Evolutionary conservation across 2,888 invertebrate genomes (phyloP), one percentile per base, ranked within the genome.

Genomic region (Tribolium freemani): DNA sequence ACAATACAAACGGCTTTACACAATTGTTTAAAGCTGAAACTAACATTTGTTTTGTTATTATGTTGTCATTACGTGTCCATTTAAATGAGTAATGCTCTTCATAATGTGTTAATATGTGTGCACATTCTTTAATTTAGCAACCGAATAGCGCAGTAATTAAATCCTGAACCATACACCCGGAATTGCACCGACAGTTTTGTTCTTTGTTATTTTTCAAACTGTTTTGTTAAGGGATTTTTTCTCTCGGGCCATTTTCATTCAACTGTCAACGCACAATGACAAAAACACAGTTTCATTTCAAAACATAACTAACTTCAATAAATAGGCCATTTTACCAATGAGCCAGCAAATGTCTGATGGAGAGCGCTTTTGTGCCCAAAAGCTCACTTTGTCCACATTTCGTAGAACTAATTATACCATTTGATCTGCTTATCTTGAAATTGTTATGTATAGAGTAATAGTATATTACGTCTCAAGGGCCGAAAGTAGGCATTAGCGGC

Each of bases 1-100:
- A 54, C 60, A 48, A 48, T 58, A 46, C 50, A 46, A 66, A 56
- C 63, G 63, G 31, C 54, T 69, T 26, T 69, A 63, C 54, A 56
- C 21, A 45, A 71, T 60, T 69, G 45, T 71, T 60, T 46, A 30
- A 53, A 71, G 21, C 21, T 67, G 31, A 38, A 58, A 54, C 53
- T 66, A 48, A 46, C 26, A 11, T 60, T 69, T 60, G 53, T 57
- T 48, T 26, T 10, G 31, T 66, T 66, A 54, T 63, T 51, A 63
- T 51, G 13, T 63, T 50, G 51, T 58, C 58, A 61, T 54, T 66
- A 45, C 44, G 53, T 50, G 53, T 54, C 48, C 61, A 61, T 50
- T 61, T 48, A 48, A 48, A 61, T 61, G 61, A 61, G 26, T 61
- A 48, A 61, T 50, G 61, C 20, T 61, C 50, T 61, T 61, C 46